Percentiles rank a stretch among this genome's conserved stretches.
Conservation (phyloP, 2,888 invertebrate species). For the Ichneumoninae sp. region DNA sequence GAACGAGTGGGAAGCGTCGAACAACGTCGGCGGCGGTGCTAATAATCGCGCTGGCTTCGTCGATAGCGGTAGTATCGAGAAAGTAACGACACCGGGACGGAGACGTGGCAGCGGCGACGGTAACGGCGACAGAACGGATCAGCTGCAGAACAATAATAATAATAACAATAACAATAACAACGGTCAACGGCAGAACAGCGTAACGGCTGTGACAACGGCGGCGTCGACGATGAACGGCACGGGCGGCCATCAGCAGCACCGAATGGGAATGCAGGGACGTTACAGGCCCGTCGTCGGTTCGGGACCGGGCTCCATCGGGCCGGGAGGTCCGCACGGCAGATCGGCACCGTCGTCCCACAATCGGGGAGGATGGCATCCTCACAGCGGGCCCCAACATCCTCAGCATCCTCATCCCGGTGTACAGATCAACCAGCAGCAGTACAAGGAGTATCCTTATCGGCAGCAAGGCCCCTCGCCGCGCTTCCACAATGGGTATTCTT, state of each 20-base stretch:
- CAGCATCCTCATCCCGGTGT: constrained; percentile 72
- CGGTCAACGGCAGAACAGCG: not conserved
- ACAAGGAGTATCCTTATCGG: constrained; percentile 81
- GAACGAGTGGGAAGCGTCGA: constrained; percentile 26
- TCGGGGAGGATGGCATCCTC: constrained; percentile 76
- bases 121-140: constrained; percentile 44
- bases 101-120: constrained; percentile 44
- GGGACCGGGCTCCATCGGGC: constrained; percentile 64
- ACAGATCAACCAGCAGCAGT: constrained; percentile 75
- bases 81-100: constrained; percentile 20
- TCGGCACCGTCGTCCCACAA: constrained; percentile 72
- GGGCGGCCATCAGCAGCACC: constrained; percentile 79
- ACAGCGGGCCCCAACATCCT: constrained; percentile 71
- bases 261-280: constrained; percentile 79
- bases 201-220: constrained; percentile 16
- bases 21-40: not conserved
- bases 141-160: constrained; percentile 2
- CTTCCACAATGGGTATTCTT: constrained; percentile 78
- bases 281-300: constrained; percentile 75
- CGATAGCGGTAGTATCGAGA: constrained; percentile 44
- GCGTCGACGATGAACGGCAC: constrained; percentile 69
- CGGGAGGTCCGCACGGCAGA: constrained; percentile 70
- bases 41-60: constrained; percentile 20
- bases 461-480: constrained; percentile 77
- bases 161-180: not conserved